A percentile compares a stretch with the other conserved stretches of the same genome.
These are phyloP conservation scores for Hetaerina titia DNA, from an alignment of 2,888 invertebrate species.

Conservation along the genomic window DNA sequence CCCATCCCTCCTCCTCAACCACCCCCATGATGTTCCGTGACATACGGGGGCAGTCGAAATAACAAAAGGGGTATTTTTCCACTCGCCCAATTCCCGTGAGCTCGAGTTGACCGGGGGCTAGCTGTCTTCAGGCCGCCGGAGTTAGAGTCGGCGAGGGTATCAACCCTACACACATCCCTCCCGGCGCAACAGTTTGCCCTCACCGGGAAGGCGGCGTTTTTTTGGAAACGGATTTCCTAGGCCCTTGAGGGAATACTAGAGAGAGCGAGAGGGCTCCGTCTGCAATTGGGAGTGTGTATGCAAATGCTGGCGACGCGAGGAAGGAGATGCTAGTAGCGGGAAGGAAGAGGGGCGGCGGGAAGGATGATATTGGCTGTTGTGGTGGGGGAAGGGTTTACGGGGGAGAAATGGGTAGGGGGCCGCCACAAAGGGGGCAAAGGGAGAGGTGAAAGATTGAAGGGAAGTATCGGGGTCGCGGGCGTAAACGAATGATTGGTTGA, in stretches of 20 bases:
- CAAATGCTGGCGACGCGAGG: background rate
- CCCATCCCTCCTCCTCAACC: too few relatives aligned
- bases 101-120: background rate
- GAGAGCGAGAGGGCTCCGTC: background rate
- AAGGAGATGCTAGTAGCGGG: background rate
- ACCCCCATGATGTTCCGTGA: too few relatives aligned
- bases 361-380: background rate
- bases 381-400: background rate
- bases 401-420: background rate
- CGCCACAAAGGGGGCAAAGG: background rate
- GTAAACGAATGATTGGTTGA: conserved; percentile 63
- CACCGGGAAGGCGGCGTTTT: background rate
- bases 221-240: background rate
- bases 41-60: too few relatives aligned
- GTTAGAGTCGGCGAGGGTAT: background rate
- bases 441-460: background rate
- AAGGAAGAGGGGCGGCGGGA: background rate
- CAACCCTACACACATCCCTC: background rate
- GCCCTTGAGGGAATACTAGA: background rate
- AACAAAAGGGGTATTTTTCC: too few relatives aligned
- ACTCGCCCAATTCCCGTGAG: too few relatives aligned
- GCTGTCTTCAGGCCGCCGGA: background rate
- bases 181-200: background rate
- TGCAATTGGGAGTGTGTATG: background rate
- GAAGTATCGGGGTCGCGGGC: conserved; percentile 59